Base-by-base conservation (phyloP, 2,888 invertebrate species). In the Dromius quadrimaculatus region DNA sequence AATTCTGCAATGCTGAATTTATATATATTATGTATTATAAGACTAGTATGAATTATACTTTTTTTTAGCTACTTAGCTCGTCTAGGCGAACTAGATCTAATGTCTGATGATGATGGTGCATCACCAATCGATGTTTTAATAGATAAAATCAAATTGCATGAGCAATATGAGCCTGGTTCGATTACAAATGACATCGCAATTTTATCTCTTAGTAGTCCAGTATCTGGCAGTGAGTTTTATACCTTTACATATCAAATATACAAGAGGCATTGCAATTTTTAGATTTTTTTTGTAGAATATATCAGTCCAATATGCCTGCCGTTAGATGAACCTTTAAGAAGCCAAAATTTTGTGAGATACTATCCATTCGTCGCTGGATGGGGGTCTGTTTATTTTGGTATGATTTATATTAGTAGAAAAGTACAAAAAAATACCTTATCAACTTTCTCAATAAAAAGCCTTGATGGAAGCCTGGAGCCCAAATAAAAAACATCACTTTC, bases 101-200 rank as follows among this genome's bases (percentile, higher is more conserved):
- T 85, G 2, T 81, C 85, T 0, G 88, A 88, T 1, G 83, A 86
- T 8, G 87, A 89, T 36, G 91, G 91, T 0, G 88, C 89, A 0
- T 83, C 87, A 0, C 85, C 86, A 0, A 78, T 89, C 4, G 89
- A 92, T 77, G 81, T 92, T 5, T 82, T 83, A 0, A 85, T 94
- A 61, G 85, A 86, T 57, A 83, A 82, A 59, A 84, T 83, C 69
- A 85, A 87, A 66, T 81, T 89, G 6, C 94, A 95, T 79, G 91
- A 92, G 73, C 77, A 85, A 0, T 95, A 91, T 82, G 87, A 85
- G 78, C 77, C 88, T 0, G 83, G 79, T 1, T 81, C 86, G 17
- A 90, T 86, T 75, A 87, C 87, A 47, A 91, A 91, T 76, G 96
- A 97, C 79, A 90, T 97, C 71, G 95, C 92, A 0, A 79, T 97